Evolutionary conservation across 2,113 vertebrate species (phyloP).

Genomic region (Uria lomvia): DNA sequence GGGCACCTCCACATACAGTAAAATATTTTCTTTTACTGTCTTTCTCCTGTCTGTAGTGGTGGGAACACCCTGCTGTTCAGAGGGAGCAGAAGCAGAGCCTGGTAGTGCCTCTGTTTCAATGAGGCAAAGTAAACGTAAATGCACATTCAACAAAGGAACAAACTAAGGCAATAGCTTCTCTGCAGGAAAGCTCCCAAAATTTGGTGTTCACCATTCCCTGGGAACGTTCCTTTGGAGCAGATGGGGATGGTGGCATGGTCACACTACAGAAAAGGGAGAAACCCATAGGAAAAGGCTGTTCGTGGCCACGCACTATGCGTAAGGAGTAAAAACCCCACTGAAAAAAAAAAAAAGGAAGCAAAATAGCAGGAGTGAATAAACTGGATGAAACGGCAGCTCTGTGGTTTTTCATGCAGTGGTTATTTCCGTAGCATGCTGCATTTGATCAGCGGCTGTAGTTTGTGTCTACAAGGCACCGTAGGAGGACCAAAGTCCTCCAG

Average conservation of each 20-base stretch:
- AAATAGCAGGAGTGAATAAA: neutral
- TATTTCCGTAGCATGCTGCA: rapidly evolving
- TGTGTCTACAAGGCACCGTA: neutral
- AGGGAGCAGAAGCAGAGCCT: neutral
- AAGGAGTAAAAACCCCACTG: neutral
- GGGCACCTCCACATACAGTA: neutral
- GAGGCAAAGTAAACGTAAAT: neutral
- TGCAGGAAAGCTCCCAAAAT: neutral
- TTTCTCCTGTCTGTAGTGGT: neutral
- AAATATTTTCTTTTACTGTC: neutral
- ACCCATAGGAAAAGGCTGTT: neutral
- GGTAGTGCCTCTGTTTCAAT: neutral
- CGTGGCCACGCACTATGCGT: neutral
- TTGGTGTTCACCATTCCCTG: rapidly evolving
- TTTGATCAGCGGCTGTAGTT: neutral
- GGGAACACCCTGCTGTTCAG: neutral
- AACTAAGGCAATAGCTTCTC: neutral
- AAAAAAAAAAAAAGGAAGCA: neutral
- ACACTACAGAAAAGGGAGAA: rapidly evolving
- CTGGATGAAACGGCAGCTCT: neutral
- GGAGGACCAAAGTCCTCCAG: neutral
- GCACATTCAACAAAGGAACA: neutral
- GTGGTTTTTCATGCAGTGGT: neutral
- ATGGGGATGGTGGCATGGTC: neutral
- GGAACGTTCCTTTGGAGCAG: neutral